Evolutionary conservation across 2,888 invertebrate genomes (phyloP).

Genomic region (Eutolmus rufibarbis): DNA sequence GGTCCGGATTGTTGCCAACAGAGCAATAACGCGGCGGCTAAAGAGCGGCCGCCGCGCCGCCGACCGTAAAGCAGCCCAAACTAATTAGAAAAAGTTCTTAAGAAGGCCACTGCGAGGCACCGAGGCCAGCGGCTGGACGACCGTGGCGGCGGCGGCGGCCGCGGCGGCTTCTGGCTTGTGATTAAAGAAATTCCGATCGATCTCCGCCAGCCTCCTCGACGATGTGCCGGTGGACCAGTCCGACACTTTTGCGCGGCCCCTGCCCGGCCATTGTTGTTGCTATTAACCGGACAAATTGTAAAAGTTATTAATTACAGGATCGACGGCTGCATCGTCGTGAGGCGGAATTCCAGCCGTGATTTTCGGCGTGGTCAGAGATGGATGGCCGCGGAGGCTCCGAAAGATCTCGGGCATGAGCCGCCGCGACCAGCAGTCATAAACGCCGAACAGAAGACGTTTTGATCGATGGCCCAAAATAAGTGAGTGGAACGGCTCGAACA

Average conservation of each 20-base stretch:
- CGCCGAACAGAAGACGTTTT: conserved; percentile 20
- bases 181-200: conserved; percentile 41
- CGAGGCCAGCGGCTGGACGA: background rate
- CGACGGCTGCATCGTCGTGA: conserved; percentile 14
- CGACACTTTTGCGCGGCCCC: conserved; percentile 15
- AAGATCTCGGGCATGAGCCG: background rate
- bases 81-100: conserved; percentile 39
- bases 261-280: conserved; percentile 19
- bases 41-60: background rate
- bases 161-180: conserved; percentile 2
- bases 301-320: conserved; percentile 40
- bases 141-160: background rate
- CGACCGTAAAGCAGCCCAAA: conserved; percentile 30
- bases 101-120: conserved; percentile 10
- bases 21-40: conserved; percentile 33
- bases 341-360: conserved; percentile 15
- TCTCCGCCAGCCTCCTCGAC: conserved; percentile 21
- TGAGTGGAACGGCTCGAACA: conserved; percentile 23
- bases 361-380: conserved; percentile 22
- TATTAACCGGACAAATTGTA: conserved; percentile 40
- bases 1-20: conserved; percentile 24
- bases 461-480: conserved; percentile 35
- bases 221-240: background rate
- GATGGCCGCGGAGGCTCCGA: background rate
- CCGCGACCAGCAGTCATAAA: conserved; percentile 12